Base-by-base conservation (phyloP, 2,113 vertebrate genomes). In the Carettochelys insculpta region DNA sequence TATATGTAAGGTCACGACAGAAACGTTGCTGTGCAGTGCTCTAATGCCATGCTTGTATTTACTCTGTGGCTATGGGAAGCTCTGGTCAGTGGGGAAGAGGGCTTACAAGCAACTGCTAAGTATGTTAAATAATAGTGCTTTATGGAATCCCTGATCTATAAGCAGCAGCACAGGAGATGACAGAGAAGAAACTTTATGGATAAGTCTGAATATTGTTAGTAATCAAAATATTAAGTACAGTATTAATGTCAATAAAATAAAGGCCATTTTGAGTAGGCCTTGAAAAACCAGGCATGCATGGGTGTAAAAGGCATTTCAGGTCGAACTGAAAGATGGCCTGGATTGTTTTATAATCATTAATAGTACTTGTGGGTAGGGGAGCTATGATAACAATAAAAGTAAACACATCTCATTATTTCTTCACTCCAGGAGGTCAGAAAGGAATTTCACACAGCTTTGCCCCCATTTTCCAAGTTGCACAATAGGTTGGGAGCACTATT, bases 361-460 rank as follows among this genome's bases (percentile, higher is more conserved):
- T 93, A 61, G 38, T 2, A 1, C 61, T 43, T 68, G 61, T 22
- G 19, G 61, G 34, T 38, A 38, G 19, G 61, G n/a, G 19, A 73
- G 12, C 24, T 75, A 50, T 3, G 81, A 53, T 75, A 82, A 11
- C 34, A 83, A 7, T 27, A 25, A 88, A 77, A 27, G 58, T 82
- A 31, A 90, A 48, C 31, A 75, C 7, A 43, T 45, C 82, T 11
- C 38, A 43, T 92, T 38, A 68, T 68, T 68, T 94, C 51, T 86
- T 93, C 54, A 4, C 77, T 83, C n/a, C 11, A 27, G 22, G 78
- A 58, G 22, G 48, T 85, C 56, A n/a, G 61, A 51, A 90, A 27
- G 14, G 77, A 88, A 27, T 75, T 96, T 71, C 87, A 92, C 83
- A 76, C 89, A 52, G 84, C 43, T 47, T 84, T 43, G 24, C 51